These are phyloP conservation scores for Ceriagrion tenellum DNA, from an alignment of 2,888 invertebrate genomes.

Conservation along the genomic window DNA sequence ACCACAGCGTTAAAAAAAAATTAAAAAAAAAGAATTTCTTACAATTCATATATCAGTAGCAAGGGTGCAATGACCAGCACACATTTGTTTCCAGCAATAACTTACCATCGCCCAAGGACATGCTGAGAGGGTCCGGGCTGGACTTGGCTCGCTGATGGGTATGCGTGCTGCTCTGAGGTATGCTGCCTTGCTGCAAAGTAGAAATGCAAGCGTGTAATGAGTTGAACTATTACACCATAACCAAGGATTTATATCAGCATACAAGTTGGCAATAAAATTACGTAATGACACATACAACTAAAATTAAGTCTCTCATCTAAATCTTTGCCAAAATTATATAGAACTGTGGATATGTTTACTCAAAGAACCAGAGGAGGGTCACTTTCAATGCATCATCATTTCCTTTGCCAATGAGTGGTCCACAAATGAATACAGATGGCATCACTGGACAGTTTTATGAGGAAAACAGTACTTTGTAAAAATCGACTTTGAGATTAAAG, in stretches of 20 bases:
- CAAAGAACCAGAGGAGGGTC: too few relatives aligned
- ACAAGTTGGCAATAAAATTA: too few relatives aligned
- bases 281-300: too few relatives aligned
- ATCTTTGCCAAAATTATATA: too few relatives aligned
- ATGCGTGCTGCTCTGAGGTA: constrained; percentile 73
- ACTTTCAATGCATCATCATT: too few relatives aligned
- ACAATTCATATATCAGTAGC: neutral
- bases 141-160: constrained; percentile 84
- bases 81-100: neutral
- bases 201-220: neutral
- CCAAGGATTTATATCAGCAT: neutral
- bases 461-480: too few relatives aligned
- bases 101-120: constrained; percentile 72
- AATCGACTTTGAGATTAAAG: too few relatives aligned
- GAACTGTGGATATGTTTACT: too few relatives aligned
- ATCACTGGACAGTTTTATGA: too few relatives aligned
- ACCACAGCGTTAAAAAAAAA: neutral
- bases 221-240: neutral
- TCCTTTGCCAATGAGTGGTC: too few relatives aligned
- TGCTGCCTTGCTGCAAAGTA: neutral
- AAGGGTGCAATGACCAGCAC: constrained; percentile 67
- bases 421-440: too few relatives aligned
- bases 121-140: constrained; percentile 81
- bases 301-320: too few relatives aligned
- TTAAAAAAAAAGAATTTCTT: neutral